Percentiles rank a stretch among this genome's conserved stretches.
phyloP scores from a whole-genome alignment of 2,797 vertebrate species.

The Leucoraja ocellata region DNA sequence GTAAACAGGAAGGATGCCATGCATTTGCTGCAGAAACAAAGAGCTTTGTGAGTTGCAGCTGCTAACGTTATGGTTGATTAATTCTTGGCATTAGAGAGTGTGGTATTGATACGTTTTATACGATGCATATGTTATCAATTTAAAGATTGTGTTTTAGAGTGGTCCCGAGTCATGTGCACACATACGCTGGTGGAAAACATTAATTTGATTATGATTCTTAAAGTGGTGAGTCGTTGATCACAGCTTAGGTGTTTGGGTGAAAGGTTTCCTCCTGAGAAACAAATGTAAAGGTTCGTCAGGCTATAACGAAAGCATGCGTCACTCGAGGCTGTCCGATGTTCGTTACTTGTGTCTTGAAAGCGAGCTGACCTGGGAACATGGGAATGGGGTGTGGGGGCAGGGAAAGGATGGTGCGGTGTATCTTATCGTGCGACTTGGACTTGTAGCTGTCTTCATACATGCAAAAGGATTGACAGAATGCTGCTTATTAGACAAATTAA shows the following conservation, averaged over 20 bases:
- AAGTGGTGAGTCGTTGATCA: neutral
- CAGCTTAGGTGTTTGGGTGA: neutral
- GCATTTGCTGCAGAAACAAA: conserved; percentile 33
- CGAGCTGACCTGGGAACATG: neutral
- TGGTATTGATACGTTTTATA: conserved; percentile 2
- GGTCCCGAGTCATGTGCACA: neutral
- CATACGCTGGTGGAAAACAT: neutral
- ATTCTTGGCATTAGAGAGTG: conserved; percentile 8
- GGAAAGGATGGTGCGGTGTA: neutral
- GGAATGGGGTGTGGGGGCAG: neutral
- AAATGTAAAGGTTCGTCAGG: neutral
- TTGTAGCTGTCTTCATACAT: neutral
- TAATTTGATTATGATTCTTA: neutral
- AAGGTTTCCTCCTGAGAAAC: neutral
- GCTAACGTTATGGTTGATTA: neutral
- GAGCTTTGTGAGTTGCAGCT: conserved; percentile 21
- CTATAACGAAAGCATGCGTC: neutral
- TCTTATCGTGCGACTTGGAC: neutral
- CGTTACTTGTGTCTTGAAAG: neutral
- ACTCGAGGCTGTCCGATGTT: neutral
- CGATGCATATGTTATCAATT: conserved; percentile 8
- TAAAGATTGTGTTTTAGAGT: neutral
- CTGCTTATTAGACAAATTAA: neutral
- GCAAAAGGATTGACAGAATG: neutral
- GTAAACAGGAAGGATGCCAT: conserved; percentile 35